Evolutionary conservation across 64 coral and sea anemone species (phyloP), one percentile per base, ranked within the genome.

Genomic region (Actinia equina): DNA sequence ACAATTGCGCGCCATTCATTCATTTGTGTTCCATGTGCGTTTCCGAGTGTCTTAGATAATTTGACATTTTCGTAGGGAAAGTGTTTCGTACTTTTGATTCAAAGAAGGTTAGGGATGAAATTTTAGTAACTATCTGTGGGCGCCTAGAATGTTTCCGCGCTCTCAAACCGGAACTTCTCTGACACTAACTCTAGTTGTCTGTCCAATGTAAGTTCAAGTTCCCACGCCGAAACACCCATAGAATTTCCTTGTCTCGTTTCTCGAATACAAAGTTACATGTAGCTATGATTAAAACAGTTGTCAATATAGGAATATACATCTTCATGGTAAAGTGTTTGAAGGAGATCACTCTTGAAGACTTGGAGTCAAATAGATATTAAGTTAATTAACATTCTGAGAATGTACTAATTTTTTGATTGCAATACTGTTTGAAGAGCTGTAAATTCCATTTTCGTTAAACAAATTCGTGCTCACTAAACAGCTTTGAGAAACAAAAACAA

Each of bases 391-490:
- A n/a, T n/a, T n/a, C n/a, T n/a, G n/a, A n/a, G n/a, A 65, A 23
- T n/a, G 4, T 65, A 57, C 7, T 65, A 8, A 20, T n/a, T 14
- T 65, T 65, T 23, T 2, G 62, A 20, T 6, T 20, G 22, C 20
- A 65, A 65, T n/a, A 6, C 23, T 45, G n/a, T 79, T 79, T 37
- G 77, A 44, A 43, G 4, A 44, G 77, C 17, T 74, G 13, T 37
- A 46, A 11, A 79, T 79, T 79, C 77, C 77, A 26, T 79, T 79
- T 79, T 79, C 77, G 42, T 41, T 74, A 27, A 65, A 65, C 62
- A 65, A n/a, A 23, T 23, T n/a, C n/a, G n/a, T n/a, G 22, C 62
- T 65, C 3, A 0, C 22, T 65, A 19, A 65, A 23, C 3, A 65
- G 62, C 20, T 20, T 65, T 4, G 10, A 25, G n/a, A 23, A 23